Base-by-base conservation (phyloP, 2,888 invertebrate genomes). In the Andrena marginata region DNA sequence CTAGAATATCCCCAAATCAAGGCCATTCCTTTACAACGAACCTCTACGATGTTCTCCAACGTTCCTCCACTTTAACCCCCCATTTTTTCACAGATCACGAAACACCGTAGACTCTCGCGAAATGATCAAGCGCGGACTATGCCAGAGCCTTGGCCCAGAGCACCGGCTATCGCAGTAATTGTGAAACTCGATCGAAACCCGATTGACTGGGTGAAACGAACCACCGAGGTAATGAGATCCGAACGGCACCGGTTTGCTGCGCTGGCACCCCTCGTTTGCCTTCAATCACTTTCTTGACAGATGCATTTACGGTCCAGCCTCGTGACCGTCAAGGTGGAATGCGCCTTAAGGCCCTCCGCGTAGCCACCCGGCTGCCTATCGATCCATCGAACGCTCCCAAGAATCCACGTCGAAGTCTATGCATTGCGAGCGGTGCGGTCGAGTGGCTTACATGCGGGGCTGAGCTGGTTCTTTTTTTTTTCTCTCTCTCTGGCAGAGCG, bases 271-370 rank as follows among this genome's bases (percentile, higher is more conserved):
- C 84, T 92, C 91, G 91, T 91, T 93, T 90, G 91, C 93, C 92
- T 93, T 93, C 93, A 92, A 93, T 93, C 93, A 93, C 91, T 92
- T 87, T 91, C 92, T 92, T 92, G 93, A 93, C 93, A 93, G 93
- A 92, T 92, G 91, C 92, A 92, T 93, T 93, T 93, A 90, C 91
- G 90, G 86, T 84, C 84, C 85, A 85, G 89, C 87, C 88, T 90
- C 85, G 89, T 75, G 82, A 88, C 90, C 91, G 91, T 92, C 92
- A 90, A 92, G 89, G 81, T 85, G 92, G 93, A 93, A 92, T 93
- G 90, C 87, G 88, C 91, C 92, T 91, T 88, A 87, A 89, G 91
- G 92, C 90, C 87, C 87, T 77, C 85, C 89, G 82, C 87, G 71
- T 71, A 59, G 48, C 68, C 63, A 67, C 23, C 42, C 51, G 16